Conservation (phyloP, 2,888 invertebrate species). For the Baronia brevicornis region DNA sequence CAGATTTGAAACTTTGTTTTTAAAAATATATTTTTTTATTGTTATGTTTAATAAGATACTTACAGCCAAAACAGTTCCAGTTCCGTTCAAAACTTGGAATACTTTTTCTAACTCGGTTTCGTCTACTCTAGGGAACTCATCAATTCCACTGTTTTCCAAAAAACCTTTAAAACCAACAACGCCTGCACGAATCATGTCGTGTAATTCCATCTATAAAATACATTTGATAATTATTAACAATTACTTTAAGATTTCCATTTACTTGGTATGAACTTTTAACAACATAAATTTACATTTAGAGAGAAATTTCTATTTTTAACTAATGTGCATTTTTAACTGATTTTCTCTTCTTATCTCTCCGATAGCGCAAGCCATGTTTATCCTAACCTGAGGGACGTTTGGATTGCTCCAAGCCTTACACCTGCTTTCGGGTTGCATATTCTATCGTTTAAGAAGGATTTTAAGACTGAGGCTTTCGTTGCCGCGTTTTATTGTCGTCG, state of each 20-base stretch:
- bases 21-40: neutral
- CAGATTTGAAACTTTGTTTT: constrained; percentile 3
- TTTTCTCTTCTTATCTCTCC: no score
- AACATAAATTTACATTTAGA: no score
- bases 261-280: no score
- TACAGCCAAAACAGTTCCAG: constrained; percentile 78
- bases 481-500: no score
- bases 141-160: constrained; percentile 77
- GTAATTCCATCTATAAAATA: constrained; percentile 61
- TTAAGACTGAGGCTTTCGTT: no score
- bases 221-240: constrained; percentile 2
- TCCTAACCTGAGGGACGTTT: no score
- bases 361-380: no score
- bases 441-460: no score
- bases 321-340: no score
- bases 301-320: no score
- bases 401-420: no score
- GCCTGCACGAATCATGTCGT: constrained; percentile 74
- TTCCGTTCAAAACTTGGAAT: constrained; percentile 71
- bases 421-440: no score
- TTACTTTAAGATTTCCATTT: neutral
- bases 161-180: constrained; percentile 84
- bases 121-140: constrained; percentile 79
- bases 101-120: constrained; percentile 70
- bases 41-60: constrained; percentile 25